These are phyloP conservation scores for Mellilla xanthometata DNA, from an alignment of 2,888 invertebrate species.

Conservation along the genomic window DNA sequence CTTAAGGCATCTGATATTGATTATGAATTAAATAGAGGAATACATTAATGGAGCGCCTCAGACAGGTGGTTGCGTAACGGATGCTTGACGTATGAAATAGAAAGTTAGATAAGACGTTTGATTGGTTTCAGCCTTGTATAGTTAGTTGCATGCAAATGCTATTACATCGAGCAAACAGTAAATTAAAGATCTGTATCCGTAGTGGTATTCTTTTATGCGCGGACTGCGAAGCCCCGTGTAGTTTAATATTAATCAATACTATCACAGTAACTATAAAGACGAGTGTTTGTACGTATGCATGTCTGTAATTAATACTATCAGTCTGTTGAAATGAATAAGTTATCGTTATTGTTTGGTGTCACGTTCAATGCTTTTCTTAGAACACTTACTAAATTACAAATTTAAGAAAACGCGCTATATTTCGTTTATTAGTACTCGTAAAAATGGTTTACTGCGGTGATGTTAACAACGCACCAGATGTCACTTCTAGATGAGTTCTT, in stretches of 20 bases:
- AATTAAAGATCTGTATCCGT: conserved; percentile 38
- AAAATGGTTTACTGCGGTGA: no score
- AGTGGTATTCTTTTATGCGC: conserved; percentile 34
- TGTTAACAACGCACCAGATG: no score
- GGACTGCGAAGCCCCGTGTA: conserved; percentile 13
- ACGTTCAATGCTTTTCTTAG: no score
- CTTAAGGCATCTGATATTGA: conserved; percentile 34
- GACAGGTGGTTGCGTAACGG: conserved; percentile 43
- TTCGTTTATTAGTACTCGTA: no score
- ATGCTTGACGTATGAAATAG: conserved; percentile 46
- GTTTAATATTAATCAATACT: conserved; percentile 9
- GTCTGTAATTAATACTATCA: no score
- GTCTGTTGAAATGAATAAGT: no score
- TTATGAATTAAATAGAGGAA: conserved; percentile 43
- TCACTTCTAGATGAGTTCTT: no score
- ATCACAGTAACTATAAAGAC: conserved; percentile 7
- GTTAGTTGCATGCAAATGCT: conserved; percentile 49
- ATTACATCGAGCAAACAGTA: conserved; percentile 38
- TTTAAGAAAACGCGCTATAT: no score
- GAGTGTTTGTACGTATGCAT: no score
- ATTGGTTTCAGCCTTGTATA: conserved; percentile 51
- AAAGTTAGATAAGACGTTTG: conserved; percentile 53
- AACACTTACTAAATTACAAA: no score
- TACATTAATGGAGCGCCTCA: conserved; percentile 36
- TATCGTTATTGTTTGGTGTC: no score